Evolutionary conservation across 1,140 invertebrate species (phyloP).

Genomic region (Micrasema minimum): DNA sequence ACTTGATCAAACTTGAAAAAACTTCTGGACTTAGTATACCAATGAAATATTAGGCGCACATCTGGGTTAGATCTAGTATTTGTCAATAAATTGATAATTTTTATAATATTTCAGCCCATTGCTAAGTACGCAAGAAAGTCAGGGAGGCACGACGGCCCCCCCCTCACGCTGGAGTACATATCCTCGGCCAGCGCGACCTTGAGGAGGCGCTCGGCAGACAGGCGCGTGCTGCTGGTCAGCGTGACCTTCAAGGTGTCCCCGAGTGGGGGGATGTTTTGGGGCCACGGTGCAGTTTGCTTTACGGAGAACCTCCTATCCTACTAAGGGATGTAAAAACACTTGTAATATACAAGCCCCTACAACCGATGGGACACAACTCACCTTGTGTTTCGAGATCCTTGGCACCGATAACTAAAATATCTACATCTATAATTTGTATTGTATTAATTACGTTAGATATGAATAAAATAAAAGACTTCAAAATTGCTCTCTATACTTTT

Average conservation of each 20-base stretch:
- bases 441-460: no score
- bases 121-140: not conserved
- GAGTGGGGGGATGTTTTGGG: conserved; percentile 71
- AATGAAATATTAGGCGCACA: not conserved
- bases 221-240: conserved; percentile 53
- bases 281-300: conserved; percentile 63
- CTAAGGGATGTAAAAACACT: no score
- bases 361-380: no score
- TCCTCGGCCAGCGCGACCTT: conserved; percentile 64
- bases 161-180: conserved; percentile 63
- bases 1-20: not conserved
- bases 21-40: not conserved
- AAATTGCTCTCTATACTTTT: no score
- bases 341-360: not conserved
- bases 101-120: conserved; percentile 33
- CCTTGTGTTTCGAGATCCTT: no score
- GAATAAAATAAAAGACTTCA: no score
- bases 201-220: conserved; percentile 54
- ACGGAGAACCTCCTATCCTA: conserved; percentile 50
- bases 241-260: conserved; percentile 68
- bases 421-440: no score
- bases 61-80: not conserved
- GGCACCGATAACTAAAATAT: no score
- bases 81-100: not conserved
- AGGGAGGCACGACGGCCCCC: conserved; percentile 65